These are phyloP conservation scores for Dynastes hyllus DNA, from an alignment of 2,888 invertebrate species.

Conservation along the genomic window DNA sequence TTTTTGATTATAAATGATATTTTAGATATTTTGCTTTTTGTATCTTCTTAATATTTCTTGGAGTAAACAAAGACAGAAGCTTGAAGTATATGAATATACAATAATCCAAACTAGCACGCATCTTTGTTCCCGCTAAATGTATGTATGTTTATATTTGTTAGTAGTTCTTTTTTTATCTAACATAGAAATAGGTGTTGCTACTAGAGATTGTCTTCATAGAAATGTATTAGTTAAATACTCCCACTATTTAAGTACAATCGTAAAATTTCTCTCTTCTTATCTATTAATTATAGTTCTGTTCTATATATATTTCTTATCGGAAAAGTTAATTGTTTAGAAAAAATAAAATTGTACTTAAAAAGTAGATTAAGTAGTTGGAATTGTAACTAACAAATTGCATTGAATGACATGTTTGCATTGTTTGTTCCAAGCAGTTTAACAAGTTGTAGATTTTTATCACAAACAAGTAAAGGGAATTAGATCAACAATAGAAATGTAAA, in stretches of 20 bases:
- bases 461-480: conserved; percentile 41
- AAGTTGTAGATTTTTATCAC: conserved; percentile 35
- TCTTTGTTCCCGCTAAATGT: conserved; percentile 44
- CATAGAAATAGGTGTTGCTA: conserved; percentile 26
- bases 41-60: not conserved
- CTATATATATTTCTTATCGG: not conserved
- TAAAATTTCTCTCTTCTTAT: not conserved
- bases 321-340: not conserved
- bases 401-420: conserved; percentile 21
- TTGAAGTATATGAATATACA: conserved; percentile 25
- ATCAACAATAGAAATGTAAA: conserved; percentile 39
- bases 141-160: conserved; percentile 37
- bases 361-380: conserved; percentile 3
- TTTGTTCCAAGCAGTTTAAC: conserved; percentile 5
- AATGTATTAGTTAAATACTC: not conserved
- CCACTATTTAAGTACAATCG: conserved; percentile 34
- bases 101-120: conserved; percentile 33
- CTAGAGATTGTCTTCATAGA: conserved; percentile 4
- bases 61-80: not conserved
- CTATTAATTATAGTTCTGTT: too few species aligned
- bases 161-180: conserved; percentile 22
- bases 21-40: conserved; percentile 25
- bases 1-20: not conserved
- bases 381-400: conserved; percentile 14
- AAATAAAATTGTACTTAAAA: conserved; percentile 37